Conservation (phyloP, 1,140 invertebrate genomes). For the Globodera rostochiensis region DNA sequence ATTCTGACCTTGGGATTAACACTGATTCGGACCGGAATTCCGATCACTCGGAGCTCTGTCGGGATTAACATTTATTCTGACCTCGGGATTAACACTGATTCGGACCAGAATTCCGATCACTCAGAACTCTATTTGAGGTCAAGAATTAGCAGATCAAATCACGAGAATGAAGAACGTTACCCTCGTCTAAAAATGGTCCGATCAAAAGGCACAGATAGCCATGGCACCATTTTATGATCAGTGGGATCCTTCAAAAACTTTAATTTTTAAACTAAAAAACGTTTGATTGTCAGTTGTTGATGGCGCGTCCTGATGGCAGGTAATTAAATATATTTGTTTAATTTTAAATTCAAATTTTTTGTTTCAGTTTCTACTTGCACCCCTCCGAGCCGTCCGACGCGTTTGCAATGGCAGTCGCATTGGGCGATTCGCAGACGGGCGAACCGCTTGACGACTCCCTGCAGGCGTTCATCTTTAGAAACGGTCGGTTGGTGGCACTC, state of each 20-base stretch:
- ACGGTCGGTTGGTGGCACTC: slow-evolving; percentile 22
- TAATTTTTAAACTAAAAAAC: not conserved
- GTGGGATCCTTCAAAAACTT: not conserved
- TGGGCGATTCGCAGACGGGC: slow-evolving; percentile 47
- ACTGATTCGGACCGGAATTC: no score
- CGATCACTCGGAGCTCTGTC: no score
- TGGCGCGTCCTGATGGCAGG: slow-evolving; percentile 51
- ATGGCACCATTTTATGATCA: no score
- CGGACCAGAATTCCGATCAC: not conserved
- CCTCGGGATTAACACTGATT: no score
- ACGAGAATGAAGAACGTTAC: not conserved
- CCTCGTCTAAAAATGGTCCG: not conserved
- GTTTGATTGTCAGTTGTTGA: slow-evolving; percentile 41
- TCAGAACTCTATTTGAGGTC: no score
- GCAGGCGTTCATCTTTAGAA: slow-evolving; percentile 40
- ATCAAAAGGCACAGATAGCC: no score
- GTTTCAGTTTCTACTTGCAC: not conserved
- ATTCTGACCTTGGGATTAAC: no score
- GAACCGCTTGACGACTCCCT: slow-evolving; percentile 47
- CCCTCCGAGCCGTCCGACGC: slow-evolving; percentile 19
- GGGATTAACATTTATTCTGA: no score
- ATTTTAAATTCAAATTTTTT: not conserved
- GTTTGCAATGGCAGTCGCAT: slow-evolving; percentile 47
- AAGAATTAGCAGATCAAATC: no score
- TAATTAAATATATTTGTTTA: no score